phyloP scores from a whole-genome alignment of 2,113 vertebrate genomes.

The Dromiciops gliroides region DNA sequence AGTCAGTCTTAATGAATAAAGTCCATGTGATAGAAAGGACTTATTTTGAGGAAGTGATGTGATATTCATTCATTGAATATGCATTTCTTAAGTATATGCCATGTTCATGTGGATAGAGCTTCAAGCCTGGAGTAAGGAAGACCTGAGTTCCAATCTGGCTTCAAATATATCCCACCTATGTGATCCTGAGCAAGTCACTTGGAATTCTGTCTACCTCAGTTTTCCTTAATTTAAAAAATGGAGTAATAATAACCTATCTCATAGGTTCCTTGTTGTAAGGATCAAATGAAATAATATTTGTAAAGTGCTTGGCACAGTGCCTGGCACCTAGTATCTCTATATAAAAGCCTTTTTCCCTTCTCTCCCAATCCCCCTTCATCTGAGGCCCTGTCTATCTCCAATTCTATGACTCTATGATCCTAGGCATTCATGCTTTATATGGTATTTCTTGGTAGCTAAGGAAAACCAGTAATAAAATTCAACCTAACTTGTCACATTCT shows the following conservation, averaged over 20 bases:
- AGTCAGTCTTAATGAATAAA: background rate
- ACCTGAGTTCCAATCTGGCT: background rate
- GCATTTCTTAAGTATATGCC: background rate
- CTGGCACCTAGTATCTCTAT: background rate
- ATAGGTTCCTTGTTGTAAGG: background rate
- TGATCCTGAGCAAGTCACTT: background rate
- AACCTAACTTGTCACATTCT: slow-evolving; percentile 23
- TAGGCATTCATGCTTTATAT: background rate
- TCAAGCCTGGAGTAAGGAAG: background rate
- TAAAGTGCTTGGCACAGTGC: background rate
- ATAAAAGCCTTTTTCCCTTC: background rate
- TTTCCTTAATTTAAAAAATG: background rate
- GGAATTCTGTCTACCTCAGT: background rate
- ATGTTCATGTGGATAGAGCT: background rate
- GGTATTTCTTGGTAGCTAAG: background rate
- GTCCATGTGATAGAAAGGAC: background rate
- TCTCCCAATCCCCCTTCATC: background rate
- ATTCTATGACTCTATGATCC: background rate
- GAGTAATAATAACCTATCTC: background rate
- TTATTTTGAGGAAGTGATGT: background rate
- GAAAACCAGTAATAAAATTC: slow-evolving; percentile 29
- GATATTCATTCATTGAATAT: background rate
- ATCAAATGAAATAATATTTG: background rate
- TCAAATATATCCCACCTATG: background rate
- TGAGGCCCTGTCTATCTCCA: background rate